These are phyloP conservation scores for Cloeon dipterum DNA, from an alignment of 2,888 invertebrate species.

Conservation along the genomic window DNA sequence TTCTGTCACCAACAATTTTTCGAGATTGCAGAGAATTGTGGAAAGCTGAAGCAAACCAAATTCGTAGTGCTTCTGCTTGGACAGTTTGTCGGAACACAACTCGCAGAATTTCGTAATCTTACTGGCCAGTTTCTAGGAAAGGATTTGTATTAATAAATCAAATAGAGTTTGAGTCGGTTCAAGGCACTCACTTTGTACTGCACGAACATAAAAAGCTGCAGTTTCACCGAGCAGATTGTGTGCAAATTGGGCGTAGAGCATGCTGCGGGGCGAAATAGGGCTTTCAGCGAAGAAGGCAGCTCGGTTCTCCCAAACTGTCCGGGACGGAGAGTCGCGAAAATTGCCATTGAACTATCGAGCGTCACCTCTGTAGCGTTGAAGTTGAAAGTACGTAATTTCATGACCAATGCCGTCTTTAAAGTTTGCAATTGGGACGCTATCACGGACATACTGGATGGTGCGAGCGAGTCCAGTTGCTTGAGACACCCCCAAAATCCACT, in stretches of 20 bases:
- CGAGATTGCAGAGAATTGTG: no score
- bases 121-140: constrained; percentile 59
- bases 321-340: constrained; percentile 91
- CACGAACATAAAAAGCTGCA: constrained; percentile 81
- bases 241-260: constrained; percentile 82
- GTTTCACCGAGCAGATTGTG: constrained; percentile 74
- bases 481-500: constrained; percentile 94
- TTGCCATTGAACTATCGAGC: constrained; percentile 66
- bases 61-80: constrained; percentile 84
- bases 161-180: no score
- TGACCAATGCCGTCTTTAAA: constrained; percentile 21
- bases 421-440: constrained; percentile 82
- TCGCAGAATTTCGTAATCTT: constrained; percentile 86
- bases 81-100: constrained; percentile 65
- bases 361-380: constrained; percentile 66
- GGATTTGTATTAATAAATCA: no score
- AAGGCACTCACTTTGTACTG: constrained; percentile 79
- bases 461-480: constrained; percentile 85
- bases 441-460: constrained; percentile 76
- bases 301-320: constrained; percentile 83
- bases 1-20: no score
- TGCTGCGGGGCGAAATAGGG: constrained; percentile 74
- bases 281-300: constrained; percentile 79
- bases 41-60: constrained; percentile 79
- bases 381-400: constrained; percentile 18